Evolutionary conservation across 2,888 invertebrate genomes (phyloP).

Genomic region (Macrostomum cliftonense): DNA sequence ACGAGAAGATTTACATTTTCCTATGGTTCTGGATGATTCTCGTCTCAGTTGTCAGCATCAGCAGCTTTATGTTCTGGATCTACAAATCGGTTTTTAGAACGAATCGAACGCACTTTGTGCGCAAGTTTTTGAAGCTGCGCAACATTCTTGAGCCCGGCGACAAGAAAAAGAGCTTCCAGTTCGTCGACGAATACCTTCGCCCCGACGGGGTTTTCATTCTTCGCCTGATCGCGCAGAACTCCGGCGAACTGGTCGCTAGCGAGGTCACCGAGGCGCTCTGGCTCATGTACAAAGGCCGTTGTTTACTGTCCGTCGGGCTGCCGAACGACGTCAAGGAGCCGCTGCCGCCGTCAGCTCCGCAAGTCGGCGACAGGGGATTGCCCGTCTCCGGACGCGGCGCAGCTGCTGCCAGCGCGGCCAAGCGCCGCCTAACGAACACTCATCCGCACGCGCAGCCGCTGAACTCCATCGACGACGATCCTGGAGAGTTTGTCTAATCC

Average conservation of each 20-base stretch:
- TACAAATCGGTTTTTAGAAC: conserved; percentile 27
- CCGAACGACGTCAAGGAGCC: too few species aligned
- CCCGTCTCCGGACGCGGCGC: too few species aligned
- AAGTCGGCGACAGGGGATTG: too few species aligned
- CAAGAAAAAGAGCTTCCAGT: conserved; percentile 8
- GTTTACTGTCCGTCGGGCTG: too few species aligned
- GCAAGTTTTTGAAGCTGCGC: conserved; percentile 10
- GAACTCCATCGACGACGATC: too few species aligned
- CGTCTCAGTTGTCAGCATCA: conserved; percentile 35
- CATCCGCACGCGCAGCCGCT: too few species aligned
- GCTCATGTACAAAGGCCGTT: conserved; percentile 1
- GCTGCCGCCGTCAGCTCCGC: too few species aligned
- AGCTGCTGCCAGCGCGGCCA: too few species aligned
- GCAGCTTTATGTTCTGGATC: conserved; percentile 38
- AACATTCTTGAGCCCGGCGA: conserved; percentile 5
- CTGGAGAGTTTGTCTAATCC: too few species aligned
- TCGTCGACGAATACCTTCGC: conserved; percentile 11
- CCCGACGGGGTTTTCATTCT: conserved; percentile 14
- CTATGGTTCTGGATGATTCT: conserved; percentile 42
- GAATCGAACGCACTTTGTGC: conserved; percentile 18
- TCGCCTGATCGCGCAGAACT: conserved; percentile 13
- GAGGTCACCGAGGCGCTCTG: conserved; percentile 11
- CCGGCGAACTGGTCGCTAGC: conserved; percentile 13
- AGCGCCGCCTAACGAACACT: too few species aligned
- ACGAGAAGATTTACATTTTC: conserved; percentile 37